These are phyloP conservation scores for Holothuria glaberrima DNA, from an alignment of 35 echinoderm and acorn worm genomes.

Conservation along the genomic window DNA sequence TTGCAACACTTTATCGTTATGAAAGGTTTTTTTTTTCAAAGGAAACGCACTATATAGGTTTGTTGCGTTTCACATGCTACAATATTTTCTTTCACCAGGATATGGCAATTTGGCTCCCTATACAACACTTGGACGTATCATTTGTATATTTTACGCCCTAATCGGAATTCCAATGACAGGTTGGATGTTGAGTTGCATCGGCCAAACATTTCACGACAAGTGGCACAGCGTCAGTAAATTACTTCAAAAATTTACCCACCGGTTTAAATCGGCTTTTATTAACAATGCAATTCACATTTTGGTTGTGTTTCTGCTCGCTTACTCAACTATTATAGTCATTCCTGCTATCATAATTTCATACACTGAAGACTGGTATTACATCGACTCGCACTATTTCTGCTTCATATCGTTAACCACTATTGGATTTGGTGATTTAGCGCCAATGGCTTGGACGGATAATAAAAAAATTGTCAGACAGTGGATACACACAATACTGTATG, in stretches of 20 bases:
- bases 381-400: conserved; percentile 81
- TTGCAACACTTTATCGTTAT: too few species aligned
- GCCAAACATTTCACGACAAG: conserved; percentile 67
- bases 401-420: conserved; percentile 92
- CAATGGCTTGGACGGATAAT: conserved; percentile 58
- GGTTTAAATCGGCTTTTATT: conserved; percentile 30
- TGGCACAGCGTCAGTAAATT: conserved; percentile 42
- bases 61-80: background rate
- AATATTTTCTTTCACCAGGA: conserved; percentile 52
- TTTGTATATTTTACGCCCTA: conserved; percentile 83
- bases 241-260: conserved; percentile 30
- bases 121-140: conserved; percentile 56
- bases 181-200: conserved; percentile 73
- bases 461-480: background rate
- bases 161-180: conserved; percentile 85
- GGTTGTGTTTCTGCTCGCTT: conserved; percentile 39
- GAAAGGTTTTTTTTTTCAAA: too few species aligned
- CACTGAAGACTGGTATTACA: conserved; percentile 77
- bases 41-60: too few species aligned
- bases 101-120: conserved; percentile 82
- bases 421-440: conserved; percentile 88
- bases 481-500: conserved; percentile 67
- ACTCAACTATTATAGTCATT: conserved; percentile 68
- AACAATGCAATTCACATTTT: conserved; percentile 3
- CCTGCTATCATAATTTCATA: conserved; percentile 63